A percentile compares a stretch with the other conserved stretches of the same genome.
Evolutionary conservation across 2,797 vertebrate genomes (phyloP).

Genomic region (Huso huso): DNA sequence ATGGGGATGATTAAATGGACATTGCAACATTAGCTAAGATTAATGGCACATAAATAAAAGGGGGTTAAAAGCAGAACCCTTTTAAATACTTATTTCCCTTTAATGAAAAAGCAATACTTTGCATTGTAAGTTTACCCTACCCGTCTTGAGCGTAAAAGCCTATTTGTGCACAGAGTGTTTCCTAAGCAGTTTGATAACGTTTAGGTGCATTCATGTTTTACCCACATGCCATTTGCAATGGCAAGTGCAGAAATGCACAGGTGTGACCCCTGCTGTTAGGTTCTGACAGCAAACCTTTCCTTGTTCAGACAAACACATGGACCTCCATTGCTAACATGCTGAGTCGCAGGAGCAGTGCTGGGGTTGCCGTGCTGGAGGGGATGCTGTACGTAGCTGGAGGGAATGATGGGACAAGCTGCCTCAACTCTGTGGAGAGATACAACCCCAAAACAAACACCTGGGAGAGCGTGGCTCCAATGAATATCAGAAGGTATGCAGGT

Average conservation of each 20-base stretch:
- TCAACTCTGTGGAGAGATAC: slow-evolving; percentile 93
- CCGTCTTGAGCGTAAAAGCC: too few species aligned
- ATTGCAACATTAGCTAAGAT: background rate
- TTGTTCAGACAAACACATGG: slow-evolving; percentile 79
- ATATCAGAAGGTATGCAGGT: slow-evolving; percentile 81
- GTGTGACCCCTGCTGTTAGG: too few species aligned
- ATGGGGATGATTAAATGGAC: too few species aligned
- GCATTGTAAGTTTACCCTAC: too few species aligned
- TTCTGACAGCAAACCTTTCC: background rate
- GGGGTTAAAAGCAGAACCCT: too few species aligned
- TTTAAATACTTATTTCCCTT: too few species aligned
- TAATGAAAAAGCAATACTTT: background rate
- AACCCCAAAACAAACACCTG: slow-evolving; percentile 92
- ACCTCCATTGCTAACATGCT: slow-evolving; percentile 91
- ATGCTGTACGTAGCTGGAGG: slow-evolving; percentile 93
- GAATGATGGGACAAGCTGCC: slow-evolving; percentile 94
- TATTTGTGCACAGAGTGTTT: too few species aligned
- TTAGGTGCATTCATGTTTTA: too few species aligned
- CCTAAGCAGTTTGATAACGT: too few species aligned
- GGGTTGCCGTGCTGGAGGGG: slow-evolving; percentile 90
- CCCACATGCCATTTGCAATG: too few species aligned
- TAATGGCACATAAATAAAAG: background rate
- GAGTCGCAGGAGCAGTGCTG: slow-evolving; percentile 90
- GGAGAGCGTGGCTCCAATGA: slow-evolving; percentile 95
- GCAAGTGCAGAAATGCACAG: background rate